phyloP scores from a whole-genome alignment of 1,140 invertebrate genomes.

The Drosophila sp. region DNA sequence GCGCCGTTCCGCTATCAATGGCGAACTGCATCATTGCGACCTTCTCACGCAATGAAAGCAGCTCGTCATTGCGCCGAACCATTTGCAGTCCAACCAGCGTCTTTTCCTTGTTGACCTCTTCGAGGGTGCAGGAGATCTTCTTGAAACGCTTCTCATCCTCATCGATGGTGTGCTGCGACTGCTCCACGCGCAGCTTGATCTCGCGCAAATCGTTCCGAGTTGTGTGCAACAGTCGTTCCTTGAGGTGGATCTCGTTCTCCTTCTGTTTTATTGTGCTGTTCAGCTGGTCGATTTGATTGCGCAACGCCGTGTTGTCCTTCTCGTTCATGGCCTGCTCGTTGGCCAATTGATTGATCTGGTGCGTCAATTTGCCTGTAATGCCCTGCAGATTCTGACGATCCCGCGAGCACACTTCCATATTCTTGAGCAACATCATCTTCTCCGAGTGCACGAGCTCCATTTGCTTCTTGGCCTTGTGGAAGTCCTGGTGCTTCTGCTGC shows the following conservation, averaged over 20 bases:
- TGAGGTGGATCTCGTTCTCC: slow-evolving; percentile 83
- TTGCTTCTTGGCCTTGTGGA: slow-evolving; percentile 86
- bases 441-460: slow-evolving; percentile 86
- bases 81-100: slow-evolving; percentile 90
- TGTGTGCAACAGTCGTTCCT: slow-evolving; percentile 76
- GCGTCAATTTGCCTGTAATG: slow-evolving; percentile 84
- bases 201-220: slow-evolving; percentile 84
- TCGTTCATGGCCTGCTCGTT: slow-evolving; percentile 37
- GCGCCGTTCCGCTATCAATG: slow-evolving; percentile 86
- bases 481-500: slow-evolving; percentile 85
- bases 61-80: slow-evolving; percentile 89
- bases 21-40: slow-evolving; percentile 88
- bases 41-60: slow-evolving; percentile 88
- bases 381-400: slow-evolving; percentile 86
- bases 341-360: slow-evolving; percentile 61
- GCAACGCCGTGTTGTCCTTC: slow-evolving; percentile 35
- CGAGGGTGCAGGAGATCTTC: slow-evolving; percentile 86
- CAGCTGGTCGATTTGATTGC: slow-evolving; percentile 84
- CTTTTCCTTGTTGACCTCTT: slow-evolving; percentile 86
- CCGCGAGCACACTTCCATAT: slow-evolving; percentile 85
- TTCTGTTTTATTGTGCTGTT: slow-evolving; percentile 88
- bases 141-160: slow-evolving; percentile 84
- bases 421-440: slow-evolving; percentile 86
- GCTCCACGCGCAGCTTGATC: slow-evolving; percentile 84
- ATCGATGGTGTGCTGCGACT: slow-evolving; percentile 72